phyloP scores from a whole-genome alignment of 1,140 invertebrate genomes.

The Hylaeus anthracinus region DNA sequence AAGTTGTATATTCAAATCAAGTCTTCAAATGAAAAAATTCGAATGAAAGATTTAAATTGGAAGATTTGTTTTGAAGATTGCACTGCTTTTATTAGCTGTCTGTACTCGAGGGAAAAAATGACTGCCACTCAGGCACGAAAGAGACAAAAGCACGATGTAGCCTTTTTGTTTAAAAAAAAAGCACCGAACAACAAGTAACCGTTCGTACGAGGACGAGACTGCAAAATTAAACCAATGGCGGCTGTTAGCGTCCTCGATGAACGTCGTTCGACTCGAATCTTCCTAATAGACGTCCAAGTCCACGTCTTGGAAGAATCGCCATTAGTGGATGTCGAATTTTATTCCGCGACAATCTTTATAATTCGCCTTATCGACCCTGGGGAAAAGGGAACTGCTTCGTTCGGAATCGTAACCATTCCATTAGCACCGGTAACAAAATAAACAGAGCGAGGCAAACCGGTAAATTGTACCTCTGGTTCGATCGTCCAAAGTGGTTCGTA shows the following conservation, averaged over 20 bases:
- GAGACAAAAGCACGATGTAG: no score
- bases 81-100: no score
- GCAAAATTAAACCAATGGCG: background rate
- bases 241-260: background rate
- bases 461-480: slow-evolving; percentile 50
- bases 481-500: slow-evolving; percentile 49
- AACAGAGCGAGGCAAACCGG: slow-evolving; percentile 49
- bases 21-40: no score
- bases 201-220: background rate
- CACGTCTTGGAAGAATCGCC: slow-evolving; percentile 21
- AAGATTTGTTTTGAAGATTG: no score
- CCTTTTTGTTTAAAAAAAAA: no score
- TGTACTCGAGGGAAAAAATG: no score
- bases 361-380: slow-evolving; percentile 37
- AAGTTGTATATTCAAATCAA: no score
- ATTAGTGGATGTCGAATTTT: slow-evolving; percentile 41
- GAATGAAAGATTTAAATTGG: no score
- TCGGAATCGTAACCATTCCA: slow-evolving; percentile 49
- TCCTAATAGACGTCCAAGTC: slow-evolving; percentile 5
- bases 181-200: no score
- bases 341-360: slow-evolving; percentile 40
- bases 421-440: slow-evolving; percentile 50
- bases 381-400: slow-evolving; percentile 30
- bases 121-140: no score
- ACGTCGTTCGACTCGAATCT: no score